Evolutionary conservation across 2,113 vertebrate species (phyloP).

Genomic region (Lepidothrix coronata): DNA sequence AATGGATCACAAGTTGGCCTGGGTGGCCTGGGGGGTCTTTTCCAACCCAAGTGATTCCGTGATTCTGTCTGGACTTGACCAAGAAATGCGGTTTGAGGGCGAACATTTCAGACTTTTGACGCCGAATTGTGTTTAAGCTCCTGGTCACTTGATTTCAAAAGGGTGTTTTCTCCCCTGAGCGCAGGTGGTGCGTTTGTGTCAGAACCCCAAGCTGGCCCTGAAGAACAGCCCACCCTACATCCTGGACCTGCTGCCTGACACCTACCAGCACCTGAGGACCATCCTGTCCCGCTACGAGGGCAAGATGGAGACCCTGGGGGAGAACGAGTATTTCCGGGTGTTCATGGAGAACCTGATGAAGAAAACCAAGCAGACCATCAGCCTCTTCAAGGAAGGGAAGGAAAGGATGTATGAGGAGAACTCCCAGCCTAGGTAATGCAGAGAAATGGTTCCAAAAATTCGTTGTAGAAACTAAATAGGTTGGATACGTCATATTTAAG

Average conservation of each 20-base stretch:
- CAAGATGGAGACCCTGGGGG: slow-evolving; percentile 96
- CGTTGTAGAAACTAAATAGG: fast-evolving
- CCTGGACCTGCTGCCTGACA: slow-evolving; percentile 95
- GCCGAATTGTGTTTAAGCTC: fast-evolving
- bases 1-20: neutral
- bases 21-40: fast-evolving
- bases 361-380: slow-evolving; percentile 98
- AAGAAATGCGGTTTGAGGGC: fast-evolving
- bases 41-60: neutral
- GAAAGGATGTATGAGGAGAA: slow-evolving; percentile 99
- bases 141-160: fast-evolving
- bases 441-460: neutral
- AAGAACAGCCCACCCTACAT: slow-evolving; percentile 99
- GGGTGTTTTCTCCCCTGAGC: neutral
- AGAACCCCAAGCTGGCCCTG: slow-evolving; percentile 94
- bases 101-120: fast-evolving
- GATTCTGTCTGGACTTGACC: neutral
- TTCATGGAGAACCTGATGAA: slow-evolving; percentile 99
- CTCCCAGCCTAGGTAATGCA: slow-evolving; percentile 90
- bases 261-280: slow-evolving; percentile 95
- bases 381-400: slow-evolving; percentile 97
- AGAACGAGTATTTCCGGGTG: slow-evolving; percentile 96
- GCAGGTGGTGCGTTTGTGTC: slow-evolving; percentile 95
- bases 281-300: slow-evolving; percentile 95
- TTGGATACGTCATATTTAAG: fast-evolving